Conservation (phyloP, 2,797 vertebrate genomes). For the Karalla daura region DNA sequence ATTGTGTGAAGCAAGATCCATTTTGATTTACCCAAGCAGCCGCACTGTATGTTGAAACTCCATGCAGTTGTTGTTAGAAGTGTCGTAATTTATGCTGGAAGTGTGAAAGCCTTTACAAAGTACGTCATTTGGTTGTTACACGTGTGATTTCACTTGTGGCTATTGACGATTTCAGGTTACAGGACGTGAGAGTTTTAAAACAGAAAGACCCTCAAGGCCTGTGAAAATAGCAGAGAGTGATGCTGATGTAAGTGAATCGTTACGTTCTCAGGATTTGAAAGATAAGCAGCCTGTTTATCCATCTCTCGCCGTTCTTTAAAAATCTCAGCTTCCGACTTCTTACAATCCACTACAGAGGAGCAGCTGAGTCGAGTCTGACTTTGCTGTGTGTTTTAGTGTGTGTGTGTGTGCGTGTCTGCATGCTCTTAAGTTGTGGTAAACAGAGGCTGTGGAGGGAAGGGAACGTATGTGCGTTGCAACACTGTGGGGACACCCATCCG, state of each 20-base stretch:
- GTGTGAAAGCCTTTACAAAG: not conserved
- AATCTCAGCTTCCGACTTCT: slow-evolving; percentile 59
- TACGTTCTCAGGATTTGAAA: slow-evolving; percentile 47
- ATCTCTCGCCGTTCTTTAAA: slow-evolving; percentile 48
- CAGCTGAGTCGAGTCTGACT: slow-evolving; percentile 62
- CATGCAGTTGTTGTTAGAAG: slow-evolving; percentile 3
- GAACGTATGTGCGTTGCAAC: slow-evolving; percentile 70
- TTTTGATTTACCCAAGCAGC: slow-evolving; percentile 31
- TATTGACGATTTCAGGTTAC: slow-evolving; percentile 87
- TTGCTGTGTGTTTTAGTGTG: slow-evolving; percentile 52
- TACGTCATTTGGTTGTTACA: slow-evolving; percentile 7
- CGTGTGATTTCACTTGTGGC: slow-evolving; percentile 48
- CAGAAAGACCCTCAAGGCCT: slow-evolving; percentile 89
- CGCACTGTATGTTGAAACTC: slow-evolving; percentile 24
- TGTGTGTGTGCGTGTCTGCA: slow-evolving; percentile 46
- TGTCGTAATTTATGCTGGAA: slow-evolving; percentile 13
- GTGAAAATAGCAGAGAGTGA: slow-evolving; percentile 98
- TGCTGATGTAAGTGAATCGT: slow-evolving; percentile 90
- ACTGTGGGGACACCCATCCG: slow-evolving; percentile 77
- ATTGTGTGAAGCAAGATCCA: slow-evolving; percentile 17
- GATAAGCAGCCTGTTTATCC: slow-evolving; percentile 55
- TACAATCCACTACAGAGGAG: slow-evolving; percentile 66
- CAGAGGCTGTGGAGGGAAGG: slow-evolving; percentile 69
- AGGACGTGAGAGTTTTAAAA: slow-evolving; percentile 89
- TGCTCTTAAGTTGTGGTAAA: slow-evolving; percentile 77